Conservation (phyloP, 2,888 invertebrate genomes). For the Onthophagus sagittarius region DNA sequence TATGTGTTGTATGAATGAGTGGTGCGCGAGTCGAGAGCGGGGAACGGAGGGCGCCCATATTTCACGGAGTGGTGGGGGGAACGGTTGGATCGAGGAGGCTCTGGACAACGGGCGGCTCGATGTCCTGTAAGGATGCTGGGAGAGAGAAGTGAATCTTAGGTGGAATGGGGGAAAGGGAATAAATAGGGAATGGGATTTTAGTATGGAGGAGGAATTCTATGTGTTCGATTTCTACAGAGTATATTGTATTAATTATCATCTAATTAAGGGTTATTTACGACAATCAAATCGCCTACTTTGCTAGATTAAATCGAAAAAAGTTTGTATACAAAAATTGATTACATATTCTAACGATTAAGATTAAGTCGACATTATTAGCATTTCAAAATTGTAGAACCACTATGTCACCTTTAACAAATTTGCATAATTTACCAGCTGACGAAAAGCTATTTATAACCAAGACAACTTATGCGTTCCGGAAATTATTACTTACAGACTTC, state of each 20-base stretch:
- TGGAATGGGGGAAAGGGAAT: slow-evolving; percentile 24
- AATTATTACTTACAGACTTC: slow-evolving; percentile 22
- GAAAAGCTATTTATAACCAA: neutral
- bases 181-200: slow-evolving; percentile 15
- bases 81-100: neutral
- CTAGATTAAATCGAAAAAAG: neutral
- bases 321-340: too few species aligned
- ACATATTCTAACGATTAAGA: neutral
- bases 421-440: slow-evolving; percentile 1
- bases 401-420: slow-evolving; percentile 2
- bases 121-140: slow-evolving; percentile 24
- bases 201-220: slow-evolving; percentile 20
- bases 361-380: neutral
- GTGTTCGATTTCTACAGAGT: slow-evolving; percentile 21
- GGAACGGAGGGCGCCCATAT: slow-evolving; percentile 36
- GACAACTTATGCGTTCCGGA: slow-evolving; percentile 22
- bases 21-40: slow-evolving; percentile 21
- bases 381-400: neutral
- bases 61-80: slow-evolving; percentile 29
- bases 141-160: slow-evolving; percentile 15
- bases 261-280: slow-evolving; percentile 42
- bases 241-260: slow-evolving; percentile 46
- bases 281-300: neutral
- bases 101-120: slow-evolving; percentile 23
- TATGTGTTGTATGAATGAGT: slow-evolving; percentile 40